Evolutionary conservation across 2,888 invertebrate genomes (phyloP).

Genomic region (Blomia tropicalis): DNA sequence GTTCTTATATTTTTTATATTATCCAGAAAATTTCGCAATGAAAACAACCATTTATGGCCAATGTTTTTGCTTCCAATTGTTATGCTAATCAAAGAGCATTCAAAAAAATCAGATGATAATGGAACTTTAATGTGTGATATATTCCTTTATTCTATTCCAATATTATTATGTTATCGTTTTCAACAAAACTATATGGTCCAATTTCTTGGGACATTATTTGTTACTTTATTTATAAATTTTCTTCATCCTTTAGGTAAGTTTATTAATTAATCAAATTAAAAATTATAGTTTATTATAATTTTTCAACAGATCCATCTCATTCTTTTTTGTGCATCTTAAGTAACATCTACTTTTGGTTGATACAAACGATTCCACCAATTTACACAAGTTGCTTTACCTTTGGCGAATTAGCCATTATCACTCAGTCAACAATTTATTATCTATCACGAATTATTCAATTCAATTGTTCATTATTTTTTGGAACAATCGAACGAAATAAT

Average conservation of each 20-base stretch:
- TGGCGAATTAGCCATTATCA: conserved; percentile 4
- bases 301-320: background rate
- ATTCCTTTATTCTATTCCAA: background rate
- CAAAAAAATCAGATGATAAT: background rate
- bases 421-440: background rate
- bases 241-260: background rate
- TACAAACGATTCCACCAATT: background rate
- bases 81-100: background rate
- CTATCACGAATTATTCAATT: background rate
- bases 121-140: background rate
- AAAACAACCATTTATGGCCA: background rate
- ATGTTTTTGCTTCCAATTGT: background rate
- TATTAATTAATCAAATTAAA: background rate
- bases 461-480: background rate
- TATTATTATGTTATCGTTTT: background rate
- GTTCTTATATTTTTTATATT: no score
- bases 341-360: background rate
- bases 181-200: background rate
- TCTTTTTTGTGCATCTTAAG: background rate
- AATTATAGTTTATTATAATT: background rate
- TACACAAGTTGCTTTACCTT: conserved; percentile 5
- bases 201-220: no score
- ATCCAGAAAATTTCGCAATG: background rate
- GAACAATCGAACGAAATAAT: background rate
- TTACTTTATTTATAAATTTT: background rate